Base-by-base conservation (phyloP, 2,113 vertebrate genomes). In the Caranx melampygus region DNA sequence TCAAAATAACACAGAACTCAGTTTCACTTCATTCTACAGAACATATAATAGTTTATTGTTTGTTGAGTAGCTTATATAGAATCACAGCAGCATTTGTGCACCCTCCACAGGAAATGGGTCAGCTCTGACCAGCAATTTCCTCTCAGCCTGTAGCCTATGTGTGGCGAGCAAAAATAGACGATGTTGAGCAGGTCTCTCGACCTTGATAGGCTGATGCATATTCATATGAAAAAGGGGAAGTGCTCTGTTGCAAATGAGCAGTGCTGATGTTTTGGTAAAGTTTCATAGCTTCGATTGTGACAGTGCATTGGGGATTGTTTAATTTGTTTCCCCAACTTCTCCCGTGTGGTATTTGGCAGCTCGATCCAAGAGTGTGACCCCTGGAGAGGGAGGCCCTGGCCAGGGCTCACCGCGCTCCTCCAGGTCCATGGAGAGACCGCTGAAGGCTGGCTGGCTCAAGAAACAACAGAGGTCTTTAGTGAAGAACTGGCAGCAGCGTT, bases 401-500 rank as follows among this genome's bases (percentile, higher is more conserved):
- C 84, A 79, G 0, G 66, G 91, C 52, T 80, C 72, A 0, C 69
- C 90, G 0, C 73, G 83, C 9, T 90, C 89, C 42, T 82, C 89
- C 81, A 93, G 84, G 72, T 87, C 93, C 0, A 92, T 95, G 89
- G 97, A 98, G 82, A 94, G 96, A 74, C 96, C 98, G 0, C 90
- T 97, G 79, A 98, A 97, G 90, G 92, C 95, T 0, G 98, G 98
- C 78, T 99, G 98, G 97, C 92, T 99, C 81, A 97, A 97, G 88
- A 99, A 98, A 88, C 97, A 99, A 90, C 97, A 99, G 91, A 94
- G 97, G 78, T 96, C 96, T 72, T 93, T 99, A 3, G 96, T 99
- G 51, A 98, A 97, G 92, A 98, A 98, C 94, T 99, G 98, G 98
- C 97, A 99, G 86, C 95, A 96, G 55, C 91, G 95, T 3, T 99